phyloP scores from a whole-genome alignment of 2,113 vertebrate species.

The Galemys pyrenaicus region DNA sequence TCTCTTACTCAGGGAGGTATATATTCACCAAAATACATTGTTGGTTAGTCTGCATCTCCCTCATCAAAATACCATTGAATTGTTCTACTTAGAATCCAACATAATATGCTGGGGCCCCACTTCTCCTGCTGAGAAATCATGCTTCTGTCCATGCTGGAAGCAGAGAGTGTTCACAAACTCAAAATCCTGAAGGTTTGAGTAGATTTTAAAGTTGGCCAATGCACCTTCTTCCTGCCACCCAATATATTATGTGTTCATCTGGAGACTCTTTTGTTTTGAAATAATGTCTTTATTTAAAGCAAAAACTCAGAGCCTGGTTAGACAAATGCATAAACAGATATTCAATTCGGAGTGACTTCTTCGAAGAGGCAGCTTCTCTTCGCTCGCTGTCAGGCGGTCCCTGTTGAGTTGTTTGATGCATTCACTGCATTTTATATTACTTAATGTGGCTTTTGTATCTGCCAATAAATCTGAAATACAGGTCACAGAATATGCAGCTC shows the following conservation, averaged over 20 bases:
- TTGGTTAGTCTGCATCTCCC: neutral
- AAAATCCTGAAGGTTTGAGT: slow-evolving; percentile 58
- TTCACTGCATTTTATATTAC: slow-evolving; percentile 85
- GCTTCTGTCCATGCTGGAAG: neutral
- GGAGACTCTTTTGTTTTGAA: slow-evolving; percentile 72
- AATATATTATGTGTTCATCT: slow-evolving; percentile 31
- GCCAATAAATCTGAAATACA: slow-evolving; percentile 88
- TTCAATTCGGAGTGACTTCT: slow-evolving; percentile 74
- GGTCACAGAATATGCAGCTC: slow-evolving; percentile 86
- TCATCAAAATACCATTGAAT: slow-evolving; percentile 36
- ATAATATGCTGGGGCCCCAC: neutral
- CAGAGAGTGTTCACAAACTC: neutral
- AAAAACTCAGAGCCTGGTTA: slow-evolving; percentile 63
- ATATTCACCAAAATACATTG: neutral
- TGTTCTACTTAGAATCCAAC: slow-evolving; percentile 29
- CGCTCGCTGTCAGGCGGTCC: slow-evolving; percentile 80
- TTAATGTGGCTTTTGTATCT: slow-evolving; percentile 87
- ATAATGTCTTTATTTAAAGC: slow-evolving; percentile 77
- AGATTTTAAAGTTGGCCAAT: slow-evolving; percentile 62
- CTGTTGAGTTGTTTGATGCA: slow-evolving; percentile 82
- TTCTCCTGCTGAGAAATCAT: slow-evolving; percentile 7
- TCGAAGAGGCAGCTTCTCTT: slow-evolving; percentile 70
- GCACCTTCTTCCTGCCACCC: slow-evolving; percentile 29
- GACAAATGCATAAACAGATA: slow-evolving; percentile 81
- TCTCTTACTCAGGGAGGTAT: neutral